phyloP scores from a whole-genome alignment of 2,888 invertebrate species.

The Lapara coniferarum region DNA sequence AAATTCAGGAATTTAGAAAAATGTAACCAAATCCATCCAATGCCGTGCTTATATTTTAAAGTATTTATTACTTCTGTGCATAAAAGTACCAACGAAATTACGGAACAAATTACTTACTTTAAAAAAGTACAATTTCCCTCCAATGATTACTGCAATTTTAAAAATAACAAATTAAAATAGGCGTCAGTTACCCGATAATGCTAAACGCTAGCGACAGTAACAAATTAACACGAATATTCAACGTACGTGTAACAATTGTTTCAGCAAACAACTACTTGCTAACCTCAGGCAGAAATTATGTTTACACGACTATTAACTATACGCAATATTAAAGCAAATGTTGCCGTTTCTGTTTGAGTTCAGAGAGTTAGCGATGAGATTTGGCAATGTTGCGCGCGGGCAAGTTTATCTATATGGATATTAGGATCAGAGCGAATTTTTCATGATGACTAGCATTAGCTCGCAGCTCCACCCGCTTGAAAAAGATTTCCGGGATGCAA shows the following conservation, averaged over 20 bases:
- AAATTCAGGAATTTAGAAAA: too few relatives aligned
- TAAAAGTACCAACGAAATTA: too few relatives aligned
- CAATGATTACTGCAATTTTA: background rate
- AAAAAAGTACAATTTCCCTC: background rate
- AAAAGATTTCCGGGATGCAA: too few relatives aligned
- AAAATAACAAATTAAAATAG: slow-evolving; percentile 5
- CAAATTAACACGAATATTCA: slow-evolving; percentile 14
- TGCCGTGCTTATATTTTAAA: too few relatives aligned
- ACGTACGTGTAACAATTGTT: slow-evolving; percentile 3
- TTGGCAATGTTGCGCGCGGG: background rate
- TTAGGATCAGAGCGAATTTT: too few relatives aligned
- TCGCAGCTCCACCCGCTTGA: too few relatives aligned
- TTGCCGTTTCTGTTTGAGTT: background rate
- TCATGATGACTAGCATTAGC: too few relatives aligned
- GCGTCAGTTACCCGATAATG: background rate
- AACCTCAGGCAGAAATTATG: slow-evolving; percentile 2
- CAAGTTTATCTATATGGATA: background rate
- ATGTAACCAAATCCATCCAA: too few relatives aligned
- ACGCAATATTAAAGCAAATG: slow-evolving; percentile 17
- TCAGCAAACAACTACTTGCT: slow-evolving; percentile 14
- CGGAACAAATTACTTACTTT: background rate
- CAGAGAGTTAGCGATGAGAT: background rate
- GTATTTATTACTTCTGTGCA: too few relatives aligned
- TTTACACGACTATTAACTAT: slow-evolving; percentile 8
- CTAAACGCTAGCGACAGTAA: background rate